Evolutionary conservation across 1,140 invertebrate species (phyloP).

Genomic region (Drosophila dunni): DNA sequence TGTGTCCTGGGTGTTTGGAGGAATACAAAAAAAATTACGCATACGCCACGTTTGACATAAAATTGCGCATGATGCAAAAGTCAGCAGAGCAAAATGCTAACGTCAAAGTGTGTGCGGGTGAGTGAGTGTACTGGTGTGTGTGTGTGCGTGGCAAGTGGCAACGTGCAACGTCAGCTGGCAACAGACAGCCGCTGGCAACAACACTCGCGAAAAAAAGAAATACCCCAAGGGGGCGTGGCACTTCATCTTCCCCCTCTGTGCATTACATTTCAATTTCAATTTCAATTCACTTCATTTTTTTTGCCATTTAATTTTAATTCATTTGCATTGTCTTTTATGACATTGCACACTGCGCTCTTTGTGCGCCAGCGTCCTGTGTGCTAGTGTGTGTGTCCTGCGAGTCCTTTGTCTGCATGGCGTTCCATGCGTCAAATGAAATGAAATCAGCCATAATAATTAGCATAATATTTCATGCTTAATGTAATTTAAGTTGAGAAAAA

Average conservation of each 20-base stretch:
- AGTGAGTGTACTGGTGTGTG: no score
- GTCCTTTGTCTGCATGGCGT: constrained; percentile 25
- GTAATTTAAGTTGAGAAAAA: constrained; percentile 80
- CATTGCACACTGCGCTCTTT: constrained; percentile 5
- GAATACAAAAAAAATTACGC: constrained; percentile 64
- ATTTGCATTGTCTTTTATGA: constrained; percentile 77
- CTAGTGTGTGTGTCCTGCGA: background rate
- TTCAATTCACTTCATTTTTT: constrained; percentile 44
- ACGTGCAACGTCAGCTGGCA: constrained; percentile 47
- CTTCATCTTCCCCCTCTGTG: constrained; percentile 13
- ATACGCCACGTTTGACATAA: constrained; percentile 76
- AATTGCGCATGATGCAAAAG: constrained; percentile 57
- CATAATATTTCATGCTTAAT: constrained; percentile 84
- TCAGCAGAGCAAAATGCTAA: constrained; percentile 34
- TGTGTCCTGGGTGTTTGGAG: constrained; percentile 26
- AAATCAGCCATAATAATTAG: constrained; percentile 83
- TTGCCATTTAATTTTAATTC: constrained; percentile 80
- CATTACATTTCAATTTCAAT: constrained; percentile 78
- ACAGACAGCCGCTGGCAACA: constrained; percentile 49
- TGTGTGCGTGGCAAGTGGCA: constrained; percentile 28
- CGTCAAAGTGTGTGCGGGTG: constrained; percentile 24
- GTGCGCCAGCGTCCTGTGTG: background rate
- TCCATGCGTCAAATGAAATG: constrained; percentile 67
- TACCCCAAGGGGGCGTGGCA: background rate
- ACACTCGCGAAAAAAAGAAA: constrained; percentile 8